These are phyloP conservation scores for Chamaea fasciata DNA, from an alignment of 2,113 vertebrate genomes.

Conservation along the genomic window DNA sequence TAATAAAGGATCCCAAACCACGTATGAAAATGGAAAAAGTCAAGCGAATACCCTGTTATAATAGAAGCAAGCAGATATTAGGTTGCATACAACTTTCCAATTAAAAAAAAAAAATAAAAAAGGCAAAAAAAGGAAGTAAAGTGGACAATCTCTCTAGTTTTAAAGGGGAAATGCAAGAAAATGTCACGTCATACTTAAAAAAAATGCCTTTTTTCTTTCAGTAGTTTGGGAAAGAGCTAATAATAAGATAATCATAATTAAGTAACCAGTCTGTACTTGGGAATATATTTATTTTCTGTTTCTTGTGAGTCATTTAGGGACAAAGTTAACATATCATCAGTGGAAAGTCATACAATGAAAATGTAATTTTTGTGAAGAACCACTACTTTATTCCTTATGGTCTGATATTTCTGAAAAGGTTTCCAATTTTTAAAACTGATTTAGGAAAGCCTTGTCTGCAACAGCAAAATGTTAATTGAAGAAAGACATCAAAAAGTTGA, in stretches of 20 bases:
- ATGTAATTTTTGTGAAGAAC: not conserved
- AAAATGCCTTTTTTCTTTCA: not conserved
- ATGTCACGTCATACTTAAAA: not conserved
- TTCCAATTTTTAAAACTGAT: not conserved
- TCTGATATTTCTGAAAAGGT: not conserved
- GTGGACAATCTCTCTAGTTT: not conserved
- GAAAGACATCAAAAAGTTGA: not conserved
- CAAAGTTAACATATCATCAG: not conserved
- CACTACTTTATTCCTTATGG: not conserved
- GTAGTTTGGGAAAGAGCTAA: not conserved
- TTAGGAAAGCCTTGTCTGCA: not conserved
- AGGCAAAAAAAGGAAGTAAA: not conserved
- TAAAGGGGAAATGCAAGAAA: not conserved
- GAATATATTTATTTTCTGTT: not conserved
- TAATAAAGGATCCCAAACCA: constrained; percentile 27
- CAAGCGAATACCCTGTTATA: not conserved
- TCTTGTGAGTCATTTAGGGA: not conserved
- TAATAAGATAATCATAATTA: not conserved
- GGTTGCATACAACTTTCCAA: not conserved
- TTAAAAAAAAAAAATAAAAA: not conserved
- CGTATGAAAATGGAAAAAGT: not conserved
- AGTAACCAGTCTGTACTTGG: not conserved
- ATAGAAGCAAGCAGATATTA: not conserved
- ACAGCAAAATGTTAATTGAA: not conserved
- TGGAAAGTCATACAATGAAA: not conserved